Evolutionary conservation across 2,797 vertebrate genomes (phyloP), one percentile per base, ranked within the genome.

Genomic region (Fundulus diaphanus): DNA sequence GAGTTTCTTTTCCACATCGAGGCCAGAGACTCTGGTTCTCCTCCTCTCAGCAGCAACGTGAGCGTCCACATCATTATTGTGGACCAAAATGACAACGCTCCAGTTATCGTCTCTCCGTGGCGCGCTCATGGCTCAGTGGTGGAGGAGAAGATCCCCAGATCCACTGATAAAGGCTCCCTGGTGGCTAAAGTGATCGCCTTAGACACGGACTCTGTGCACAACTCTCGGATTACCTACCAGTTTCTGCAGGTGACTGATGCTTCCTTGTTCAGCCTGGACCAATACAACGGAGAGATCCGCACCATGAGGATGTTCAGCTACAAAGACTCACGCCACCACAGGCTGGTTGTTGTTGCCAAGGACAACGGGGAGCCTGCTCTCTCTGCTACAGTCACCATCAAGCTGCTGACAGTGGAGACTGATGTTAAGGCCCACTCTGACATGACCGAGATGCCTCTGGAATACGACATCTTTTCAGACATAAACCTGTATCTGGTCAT

Each of bases 301-400:
- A 93, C 92, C 13, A 92, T 88, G 89, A 93, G 93, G 86, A 92
- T 93, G 92, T 94, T 94, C 88, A 92, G 92, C 57, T 93, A 92
- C 90, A 93, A 89, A 92, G 93, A 94, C 65, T 85, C 87, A 0
- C 91, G 89, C 1, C 85, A 92, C 74, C 93, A 89, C 83, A 70
- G 89, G 3, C 78, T 94, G 0, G 82, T 94, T 74, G 88, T 94
- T 67, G 82, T 92, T 0, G 92, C 92, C 76, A 92, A 91, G 87
- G 92, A 93, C 82, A 93, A 93, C 0, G 92, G 92, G 68, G 74
- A 92, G 5, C 92, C 92, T 7, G 83, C 91, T 70, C 91, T 93
- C 66, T 93, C 92, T 74, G 91, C 92, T 68, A 93, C 91, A 82
- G 90, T 93, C 79, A 93, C 92, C 86, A 92, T 93, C 88, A 92